Evolutionary conservation across 1,140 invertebrate genomes (phyloP).

Genomic region (Geopemphigus sp.): DNA sequence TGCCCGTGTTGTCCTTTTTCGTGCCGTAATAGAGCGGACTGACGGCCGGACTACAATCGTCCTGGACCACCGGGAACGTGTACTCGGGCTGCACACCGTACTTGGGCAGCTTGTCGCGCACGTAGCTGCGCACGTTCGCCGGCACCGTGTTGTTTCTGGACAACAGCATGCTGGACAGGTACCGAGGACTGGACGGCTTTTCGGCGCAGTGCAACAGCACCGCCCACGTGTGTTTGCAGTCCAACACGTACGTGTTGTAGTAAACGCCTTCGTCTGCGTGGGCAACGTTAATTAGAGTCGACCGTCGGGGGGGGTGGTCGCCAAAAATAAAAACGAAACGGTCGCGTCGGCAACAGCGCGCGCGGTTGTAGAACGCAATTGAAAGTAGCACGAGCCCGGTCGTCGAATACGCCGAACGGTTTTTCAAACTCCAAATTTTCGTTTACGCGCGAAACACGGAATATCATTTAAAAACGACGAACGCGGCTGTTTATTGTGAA

Average conservation of each 20-base stretch:
- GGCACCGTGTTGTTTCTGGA: constrained; percentile 64
- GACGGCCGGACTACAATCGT: constrained; percentile 58
- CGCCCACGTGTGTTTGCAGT: constrained; percentile 67
- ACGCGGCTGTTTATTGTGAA: too few species aligned
- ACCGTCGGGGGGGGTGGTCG: too few species aligned
- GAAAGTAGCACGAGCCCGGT: too few species aligned
- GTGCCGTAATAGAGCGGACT: constrained; percentile 51
- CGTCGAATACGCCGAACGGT: too few species aligned
- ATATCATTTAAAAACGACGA: too few species aligned
- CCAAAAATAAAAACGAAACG: too few species aligned
- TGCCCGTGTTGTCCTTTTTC: background rate
- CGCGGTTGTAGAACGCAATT: too few species aligned
- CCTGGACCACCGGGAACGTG: constrained; percentile 77
- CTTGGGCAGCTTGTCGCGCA: constrained; percentile 63
- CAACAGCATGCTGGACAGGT: constrained; percentile 79
- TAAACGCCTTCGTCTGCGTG: constrained; percentile 80
- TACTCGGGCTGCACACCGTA: constrained; percentile 79
- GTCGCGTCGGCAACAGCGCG: too few species aligned
- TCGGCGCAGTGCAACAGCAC: constrained; percentile 81
- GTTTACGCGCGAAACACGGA: too few species aligned
- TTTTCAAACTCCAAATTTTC: too few species aligned
- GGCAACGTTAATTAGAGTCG: too few species aligned
- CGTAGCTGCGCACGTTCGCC: constrained; percentile 62
- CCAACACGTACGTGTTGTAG: constrained; percentile 81
- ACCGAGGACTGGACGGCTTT: constrained; percentile 73